phyloP scores from a whole-genome alignment of 2,888 invertebrate species.

The Phrixothrix hirtus region DNA sequence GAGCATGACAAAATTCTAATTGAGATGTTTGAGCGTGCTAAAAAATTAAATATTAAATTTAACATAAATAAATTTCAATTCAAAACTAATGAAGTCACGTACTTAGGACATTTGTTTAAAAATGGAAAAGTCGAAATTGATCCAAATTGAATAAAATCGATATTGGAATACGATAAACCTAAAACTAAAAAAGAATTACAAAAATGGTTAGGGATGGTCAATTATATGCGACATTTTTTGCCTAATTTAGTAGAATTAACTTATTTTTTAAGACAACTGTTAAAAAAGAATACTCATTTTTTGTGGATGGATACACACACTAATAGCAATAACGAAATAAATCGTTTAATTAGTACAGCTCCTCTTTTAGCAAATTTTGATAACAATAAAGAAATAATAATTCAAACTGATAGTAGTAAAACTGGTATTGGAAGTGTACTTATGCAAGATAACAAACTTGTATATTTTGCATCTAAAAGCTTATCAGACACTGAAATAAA shows the following conservation, averaged over 20 bases:
- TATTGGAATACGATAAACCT: conserved; percentile 2
- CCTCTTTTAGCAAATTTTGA: conserved; percentile 2
- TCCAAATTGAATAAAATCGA: conserved; percentile 1
- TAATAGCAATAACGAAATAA: not conserved
- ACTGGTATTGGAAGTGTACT: conserved; percentile 1
- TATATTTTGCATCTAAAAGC: conserved; percentile 13
- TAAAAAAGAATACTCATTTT: conserved; percentile 2
- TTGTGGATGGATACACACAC: not conserved
- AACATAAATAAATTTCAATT: conserved; percentile 7
- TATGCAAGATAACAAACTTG: conserved; percentile 3
- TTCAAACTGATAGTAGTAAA: conserved; percentile 2
- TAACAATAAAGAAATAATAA: not conserved
- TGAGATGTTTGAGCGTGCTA: conserved; percentile 1
- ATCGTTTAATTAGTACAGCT: too few species aligned
- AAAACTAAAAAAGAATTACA: conserved; percentile 14
- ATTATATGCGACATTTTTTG: conserved; percentile 14
- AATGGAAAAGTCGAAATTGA: not conserved
- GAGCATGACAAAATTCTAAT: conserved; percentile 11
- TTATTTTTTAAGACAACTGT: too few species aligned
- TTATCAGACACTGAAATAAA: conserved; percentile 9
- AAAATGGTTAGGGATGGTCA: conserved; percentile 10
- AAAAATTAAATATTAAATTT: conserved; percentile 7
- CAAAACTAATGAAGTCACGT: not conserved
- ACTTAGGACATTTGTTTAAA: conserved; percentile 7
- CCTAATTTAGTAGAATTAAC: conserved; percentile 9